Evolutionary conservation across 2,797 vertebrate species (phyloP).

Genomic region (Acipenser oxyrinchus): DNA sequence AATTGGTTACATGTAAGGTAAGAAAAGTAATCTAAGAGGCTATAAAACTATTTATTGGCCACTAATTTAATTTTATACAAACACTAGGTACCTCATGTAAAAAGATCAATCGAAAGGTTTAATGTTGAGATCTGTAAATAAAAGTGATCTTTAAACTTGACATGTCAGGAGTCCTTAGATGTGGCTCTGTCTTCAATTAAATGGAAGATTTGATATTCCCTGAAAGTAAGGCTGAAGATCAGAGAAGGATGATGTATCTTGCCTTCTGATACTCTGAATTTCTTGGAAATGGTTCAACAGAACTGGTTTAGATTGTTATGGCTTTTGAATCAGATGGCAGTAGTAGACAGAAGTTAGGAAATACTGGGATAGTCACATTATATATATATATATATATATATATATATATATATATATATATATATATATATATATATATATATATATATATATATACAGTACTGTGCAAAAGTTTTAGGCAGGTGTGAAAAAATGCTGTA

Average conservation of each 20-base stretch:
- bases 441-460: neutral
- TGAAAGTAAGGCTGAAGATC: slow-evolving; percentile 46
- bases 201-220: slow-evolving; percentile 61
- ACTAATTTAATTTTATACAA: slow-evolving; percentile 18
- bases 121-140: slow-evolving; percentile 49
- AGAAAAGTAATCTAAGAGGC: neutral
- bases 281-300: slow-evolving; percentile 45
- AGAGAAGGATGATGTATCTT: slow-evolving; percentile 47
- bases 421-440: neutral
- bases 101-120: slow-evolving; percentile 47
- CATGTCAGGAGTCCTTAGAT: slow-evolving; percentile 58
- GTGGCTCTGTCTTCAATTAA: slow-evolving; percentile 70
- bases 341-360: slow-evolving; percentile 29
- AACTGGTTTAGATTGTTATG: slow-evolving; percentile 43
- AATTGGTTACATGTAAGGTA: neutral
- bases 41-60: slow-evolving; percentile 3
- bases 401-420: slow-evolving; percentile 3
- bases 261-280: slow-evolving; percentile 46
- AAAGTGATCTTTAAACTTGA: slow-evolving; percentile 46
- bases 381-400: neutral
- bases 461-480: too few relatives aligned
- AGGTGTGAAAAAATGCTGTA: too few relatives aligned
- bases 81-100: slow-evolving; percentile 29
- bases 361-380: neutral
- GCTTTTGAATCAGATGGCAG: slow-evolving; percentile 31